Conservation (phyloP, 2,797 vertebrate genomes). For the Distichodus sexfasciatus region DNA sequence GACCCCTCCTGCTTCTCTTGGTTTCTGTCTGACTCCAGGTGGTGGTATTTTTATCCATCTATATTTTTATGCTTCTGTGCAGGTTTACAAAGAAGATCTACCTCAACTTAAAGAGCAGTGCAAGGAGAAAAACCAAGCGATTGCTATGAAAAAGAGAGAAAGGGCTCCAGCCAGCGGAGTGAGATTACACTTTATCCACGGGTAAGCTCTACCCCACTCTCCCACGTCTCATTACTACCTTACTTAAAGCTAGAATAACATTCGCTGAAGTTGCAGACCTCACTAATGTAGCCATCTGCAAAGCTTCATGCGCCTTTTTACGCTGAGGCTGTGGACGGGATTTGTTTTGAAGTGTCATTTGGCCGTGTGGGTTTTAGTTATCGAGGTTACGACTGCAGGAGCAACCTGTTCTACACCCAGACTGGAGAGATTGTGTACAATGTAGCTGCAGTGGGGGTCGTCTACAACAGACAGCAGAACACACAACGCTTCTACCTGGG, state of each 20-base stretch:
- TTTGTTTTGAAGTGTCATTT: too few relatives aligned
- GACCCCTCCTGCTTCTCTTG: too few relatives aligned
- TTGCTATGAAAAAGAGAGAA: slow-evolving; percentile 90
- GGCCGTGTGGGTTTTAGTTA: too few relatives aligned
- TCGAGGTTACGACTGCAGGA: slow-evolving; percentile 91
- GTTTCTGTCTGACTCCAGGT: too few relatives aligned
- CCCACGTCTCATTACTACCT: background rate
- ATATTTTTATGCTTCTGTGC: slow-evolving; percentile 11
- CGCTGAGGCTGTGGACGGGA: too few relatives aligned
- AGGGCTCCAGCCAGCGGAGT: slow-evolving; percentile 85
- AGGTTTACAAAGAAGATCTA: slow-evolving; percentile 99
- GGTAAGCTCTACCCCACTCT: slow-evolving; percentile 70
- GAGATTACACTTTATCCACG: slow-evolving; percentile 95
- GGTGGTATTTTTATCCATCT: background rate
- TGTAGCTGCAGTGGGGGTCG: slow-evolving; percentile 85
- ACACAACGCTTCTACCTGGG: slow-evolving; percentile 90
- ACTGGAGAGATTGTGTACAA: slow-evolving; percentile 91
- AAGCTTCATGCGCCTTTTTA: too few relatives aligned
- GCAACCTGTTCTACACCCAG: slow-evolving; percentile 95
- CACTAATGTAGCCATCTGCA: too few relatives aligned
- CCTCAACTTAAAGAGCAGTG: slow-evolving; percentile 98
- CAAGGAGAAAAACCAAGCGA: slow-evolving; percentile 89
- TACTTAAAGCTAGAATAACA: background rate
- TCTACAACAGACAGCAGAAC: slow-evolving; percentile 88
- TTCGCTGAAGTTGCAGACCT: too few relatives aligned